Evolutionary conservation across 2,888 invertebrate species (phyloP), one percentile per base, ranked within the genome.

Genomic region (Nephrotoma guestfalica): DNA sequence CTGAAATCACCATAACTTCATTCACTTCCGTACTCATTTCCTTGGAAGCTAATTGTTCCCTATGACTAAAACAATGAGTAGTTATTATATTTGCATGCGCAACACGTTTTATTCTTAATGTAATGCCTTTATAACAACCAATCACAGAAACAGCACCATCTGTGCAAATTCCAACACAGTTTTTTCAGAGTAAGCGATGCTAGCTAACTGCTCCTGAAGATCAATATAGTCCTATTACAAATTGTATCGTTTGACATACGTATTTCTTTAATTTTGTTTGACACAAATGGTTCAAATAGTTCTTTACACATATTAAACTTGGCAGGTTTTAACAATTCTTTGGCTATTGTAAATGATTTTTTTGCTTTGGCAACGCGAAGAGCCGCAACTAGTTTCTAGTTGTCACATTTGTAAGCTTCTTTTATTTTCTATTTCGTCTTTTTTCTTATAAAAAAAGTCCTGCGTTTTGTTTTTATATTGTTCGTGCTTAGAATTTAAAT

Each of bases 281-380:
- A 51, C 86, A 57, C 57, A 57, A 13, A 41, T n/a, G 57, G 40
- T 57, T 57, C 86, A 86, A 86, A 86, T 57, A 86, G 51, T 86
- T 86, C 86, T 86, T 86, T 57, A 57, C 86, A 86, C 45, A 86
- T 86, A 47, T 86, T 45, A n/a, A n/a, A n/a, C n/a, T n/a, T n/a
- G n/a, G n/a, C n/a, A n/a, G n/a, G n/a, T n/a, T n/a, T n/a, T n/a
- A 57, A 57, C 51, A 86, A 86, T n/a, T 57, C 57, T 86, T 86
- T 51, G 57, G 86, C 86, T 86, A 86, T 86, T 30, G 86, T 86
- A 86, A 86, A 51, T 40, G 86, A 51, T 86, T 86, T 86, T 57
- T 1, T 86, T 86, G 86, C 51, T 57, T 86, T 86, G 13, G 86
- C 86, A 86, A 86, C 57, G n/a, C 51, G 57, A 30, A 57, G 41